A percentile compares a stretch with the other conserved stretches of the same genome.
Conservation (phyloP, 2,797 vertebrate species). For the Hylomyscus alleni region DNA sequence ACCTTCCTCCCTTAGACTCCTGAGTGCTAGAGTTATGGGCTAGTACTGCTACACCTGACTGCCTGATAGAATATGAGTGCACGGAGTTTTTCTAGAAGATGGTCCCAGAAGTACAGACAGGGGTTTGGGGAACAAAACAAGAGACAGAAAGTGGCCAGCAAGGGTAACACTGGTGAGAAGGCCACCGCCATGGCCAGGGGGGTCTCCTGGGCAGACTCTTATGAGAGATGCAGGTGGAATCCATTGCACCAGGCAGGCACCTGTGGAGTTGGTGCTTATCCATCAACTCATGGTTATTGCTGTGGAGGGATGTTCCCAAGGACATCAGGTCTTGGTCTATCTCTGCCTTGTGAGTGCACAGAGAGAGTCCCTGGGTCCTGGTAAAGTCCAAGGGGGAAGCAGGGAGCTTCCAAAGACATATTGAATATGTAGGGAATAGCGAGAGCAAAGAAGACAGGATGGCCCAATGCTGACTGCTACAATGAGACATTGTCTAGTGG, state of each 20-base stretch:
- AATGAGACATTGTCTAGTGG: neutral
- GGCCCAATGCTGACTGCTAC: neutral
- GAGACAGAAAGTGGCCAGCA: neutral
- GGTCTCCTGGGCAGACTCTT: neutral
- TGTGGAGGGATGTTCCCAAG: neutral
- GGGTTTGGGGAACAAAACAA: neutral
- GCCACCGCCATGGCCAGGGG: neutral
- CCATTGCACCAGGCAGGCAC: neutral
- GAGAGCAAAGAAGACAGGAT: neutral
- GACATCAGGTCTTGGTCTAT: neutral
- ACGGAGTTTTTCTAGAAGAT: neutral
- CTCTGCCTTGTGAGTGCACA: neutral
- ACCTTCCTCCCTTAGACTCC: neutral
- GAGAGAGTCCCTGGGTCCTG: accelerated
- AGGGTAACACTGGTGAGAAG: neutral
- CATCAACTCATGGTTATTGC: neutral
- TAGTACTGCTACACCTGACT: no score
- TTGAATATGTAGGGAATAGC: neutral
- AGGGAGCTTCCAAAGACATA: neutral
- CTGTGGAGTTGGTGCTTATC: neutral
- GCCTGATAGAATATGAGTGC: neutral
- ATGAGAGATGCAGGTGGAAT: neutral
- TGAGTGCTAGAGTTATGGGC: neutral
- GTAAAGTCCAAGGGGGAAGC: neutral
- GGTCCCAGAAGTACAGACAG: neutral